A percentile compares a stretch with the other conserved stretches of the same genome.
Conservation (phyloP, 2,797 vertebrate species). For the Myripristis murdjan region DNA sequence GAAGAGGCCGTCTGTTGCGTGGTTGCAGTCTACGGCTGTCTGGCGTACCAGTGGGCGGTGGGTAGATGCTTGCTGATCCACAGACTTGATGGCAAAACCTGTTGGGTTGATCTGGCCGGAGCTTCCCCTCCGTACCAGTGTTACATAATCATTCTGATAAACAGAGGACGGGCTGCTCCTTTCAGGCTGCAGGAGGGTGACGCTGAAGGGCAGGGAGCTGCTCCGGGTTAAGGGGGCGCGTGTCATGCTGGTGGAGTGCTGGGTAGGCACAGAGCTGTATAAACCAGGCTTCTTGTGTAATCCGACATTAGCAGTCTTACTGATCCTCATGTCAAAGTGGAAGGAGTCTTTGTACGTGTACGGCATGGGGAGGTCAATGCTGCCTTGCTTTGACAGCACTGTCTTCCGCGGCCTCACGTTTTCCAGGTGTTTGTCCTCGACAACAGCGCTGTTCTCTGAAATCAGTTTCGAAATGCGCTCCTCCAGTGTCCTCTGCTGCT, state of each 20-base stretch:
- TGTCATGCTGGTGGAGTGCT: constrained; percentile 85
- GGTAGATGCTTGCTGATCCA: constrained; percentile 86
- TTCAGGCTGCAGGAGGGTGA: constrained; percentile 76
- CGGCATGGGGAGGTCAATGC: constrained; percentile 96
- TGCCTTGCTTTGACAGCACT: constrained; percentile 94
- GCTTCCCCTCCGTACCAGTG: constrained; percentile 75
- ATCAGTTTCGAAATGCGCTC: constrained; percentile 95
- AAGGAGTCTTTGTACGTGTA: constrained; percentile 98
- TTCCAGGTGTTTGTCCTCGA: constrained; percentile 93
- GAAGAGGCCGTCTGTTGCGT: constrained; percentile 74
- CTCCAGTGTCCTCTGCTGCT: constrained; percentile 90
- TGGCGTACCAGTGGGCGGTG: constrained; percentile 94
- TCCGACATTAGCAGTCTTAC: constrained; percentile 79
- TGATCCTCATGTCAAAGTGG: constrained; percentile 94
- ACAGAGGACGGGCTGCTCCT: constrained; percentile 65
- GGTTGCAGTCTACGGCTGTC: constrained; percentile 92
- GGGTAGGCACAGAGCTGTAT: constrained; percentile 92
- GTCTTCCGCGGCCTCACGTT: constrained; percentile 95
- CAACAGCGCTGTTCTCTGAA: constrained; percentile 93
- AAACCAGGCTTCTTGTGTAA: constrained; percentile 81
- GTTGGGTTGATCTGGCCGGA: constrained; percentile 78
- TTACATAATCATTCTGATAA: constrained; percentile 65
- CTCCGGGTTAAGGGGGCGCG: constrained; percentile 91
- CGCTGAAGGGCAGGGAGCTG: constrained; percentile 92
- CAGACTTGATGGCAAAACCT: constrained; percentile 74